Evolutionary conservation across 2,888 invertebrate genomes (phyloP), one percentile per base, ranked within the genome.

Genomic region (Sicus ferrugineus): DNA sequence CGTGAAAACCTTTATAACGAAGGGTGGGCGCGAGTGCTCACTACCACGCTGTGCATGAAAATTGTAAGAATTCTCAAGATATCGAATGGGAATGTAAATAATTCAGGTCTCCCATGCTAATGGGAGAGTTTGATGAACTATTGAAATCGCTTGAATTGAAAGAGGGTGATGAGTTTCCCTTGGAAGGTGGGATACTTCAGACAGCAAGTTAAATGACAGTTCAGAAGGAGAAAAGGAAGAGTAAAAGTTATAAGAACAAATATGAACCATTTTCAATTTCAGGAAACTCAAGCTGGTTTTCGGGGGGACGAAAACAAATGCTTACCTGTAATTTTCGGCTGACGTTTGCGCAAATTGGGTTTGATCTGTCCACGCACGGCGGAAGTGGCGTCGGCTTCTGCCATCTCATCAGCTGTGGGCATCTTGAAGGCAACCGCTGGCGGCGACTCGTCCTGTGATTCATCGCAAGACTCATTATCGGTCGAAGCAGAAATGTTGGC

Each of bases 261-360:
- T 3, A 34, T 14, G 16, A 34, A 2, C n/a, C n/a, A n/a, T n/a
- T n/a, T n/a, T n/a, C n/a, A n/a, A n/a, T n/a, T n/a, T n/a, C n/a
- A n/a, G n/a, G 11, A 59, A 48, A 48, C 9, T 14, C n/a, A 31
- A 31, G n/a, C n/a, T 34, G 19, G 59, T 3, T 21, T 7, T 59
- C 5, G n/a, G n/a, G n/a, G n/a, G n/a, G n/a, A n/a, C n/a, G n/a
- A n/a, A n/a, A n/a, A n/a, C n/a, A n/a, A n/a, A 21, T 67, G 77
- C 80, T 80, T 78, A 85, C 85, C 85, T 82, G 85, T 85, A 76
- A 85, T 85, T 81, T 85, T 85, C 4, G 79, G 83, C 72, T 85
- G 85, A 69, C 85, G 80, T 81, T 84, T 76, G 71, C 70, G 79
- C 71, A 69, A 73, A 64, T 69, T 77, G 73, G 70, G 75, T 70